Evolutionary conservation across 2,797 vertebrate species (phyloP), one percentile per base, ranked within the genome.

Genomic region (Echeneis naucrates): DNA sequence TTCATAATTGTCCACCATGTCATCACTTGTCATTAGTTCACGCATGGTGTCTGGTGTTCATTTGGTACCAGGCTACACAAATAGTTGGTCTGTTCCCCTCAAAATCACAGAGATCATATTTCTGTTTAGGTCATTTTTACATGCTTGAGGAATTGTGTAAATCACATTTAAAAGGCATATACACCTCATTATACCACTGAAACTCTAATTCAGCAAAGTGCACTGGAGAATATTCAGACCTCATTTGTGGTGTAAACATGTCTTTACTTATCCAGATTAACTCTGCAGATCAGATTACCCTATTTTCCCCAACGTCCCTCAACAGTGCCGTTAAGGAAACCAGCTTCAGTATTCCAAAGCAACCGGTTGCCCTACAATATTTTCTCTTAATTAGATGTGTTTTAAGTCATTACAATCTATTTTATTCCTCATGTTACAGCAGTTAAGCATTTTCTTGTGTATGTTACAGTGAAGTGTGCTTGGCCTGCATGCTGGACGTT

Each of bases 231-330:
- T 91, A 93, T 92, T 94, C 94, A 94, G 92, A 89, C 75, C 90
- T 94, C 92, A 89, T 94, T 93, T 93, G 91, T 85, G 93, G 92
- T 91, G 93, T 94, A 95, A 95, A 95, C 94, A 95, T 89, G 89
- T 92, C 92, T 92, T 92, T 90, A 91, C 93, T 92, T 91, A 92
- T 92, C 92, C 90, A 93, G 93, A 95, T 94, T 93, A 95, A 91
- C 88, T 92, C 90, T 32, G 71, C 51, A 65, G 92, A 88, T 94
- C 93, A 77, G 71, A 87, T 94, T 95, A 92, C 93, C 65, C 69
- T 78, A 81, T 85, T 78, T 84, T 75, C 71, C 80, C 77, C 32
- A 23, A 75, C 19, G 23, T 86, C 83, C 84, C 80, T 85, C 78
- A 75, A 69, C 87, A 82, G 81, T 14, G 58, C 83, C 62, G 82